Percentiles rank a stretch among this genome's conserved stretches.
These are phyloP conservation scores for Gymnocephalus cernua DNA, from an alignment of 2,113 vertebrate species.

Conservation along the genomic window DNA sequence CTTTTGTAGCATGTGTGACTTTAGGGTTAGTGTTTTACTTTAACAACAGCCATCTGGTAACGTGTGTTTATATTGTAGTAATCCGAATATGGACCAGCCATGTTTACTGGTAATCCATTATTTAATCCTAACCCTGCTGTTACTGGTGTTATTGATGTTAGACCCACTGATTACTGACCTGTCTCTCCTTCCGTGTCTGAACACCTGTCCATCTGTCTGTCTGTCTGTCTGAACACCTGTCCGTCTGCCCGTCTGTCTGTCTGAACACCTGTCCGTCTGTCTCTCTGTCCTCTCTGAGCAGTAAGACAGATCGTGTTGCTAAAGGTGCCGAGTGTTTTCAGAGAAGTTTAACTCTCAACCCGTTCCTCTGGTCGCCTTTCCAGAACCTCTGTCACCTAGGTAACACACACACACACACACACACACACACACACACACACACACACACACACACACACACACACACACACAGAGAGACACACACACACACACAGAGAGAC, in stretches of 20 bases:
- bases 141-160: not conserved
- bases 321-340: conserved; percentile 99
- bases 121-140: not conserved
- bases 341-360: conserved; percentile 98
- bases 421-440: conserved; percentile 15
- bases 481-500: too few species aligned
- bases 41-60: too few species aligned
- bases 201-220: too few species aligned
- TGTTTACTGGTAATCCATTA: too few species aligned
- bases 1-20: too few species aligned
- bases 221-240: not conserved
- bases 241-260: not conserved
- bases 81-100: too few species aligned
- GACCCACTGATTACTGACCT: not conserved
- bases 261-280: not conserved
- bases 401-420: conserved; percentile 68
- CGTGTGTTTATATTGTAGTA: too few species aligned
- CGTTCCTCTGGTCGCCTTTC: conserved; percentile 98
- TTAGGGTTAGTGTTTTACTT: too few species aligned
- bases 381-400: conserved; percentile 98
- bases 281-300: conserved; percentile 38
- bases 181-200: too few species aligned
- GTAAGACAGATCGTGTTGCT: conserved; percentile 82
- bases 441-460: conserved; percentile 10
- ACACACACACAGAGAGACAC: not conserved